Conservation (phyloP, 2,888 invertebrate genomes). For the Agonopterix alstromeriana region DNA sequence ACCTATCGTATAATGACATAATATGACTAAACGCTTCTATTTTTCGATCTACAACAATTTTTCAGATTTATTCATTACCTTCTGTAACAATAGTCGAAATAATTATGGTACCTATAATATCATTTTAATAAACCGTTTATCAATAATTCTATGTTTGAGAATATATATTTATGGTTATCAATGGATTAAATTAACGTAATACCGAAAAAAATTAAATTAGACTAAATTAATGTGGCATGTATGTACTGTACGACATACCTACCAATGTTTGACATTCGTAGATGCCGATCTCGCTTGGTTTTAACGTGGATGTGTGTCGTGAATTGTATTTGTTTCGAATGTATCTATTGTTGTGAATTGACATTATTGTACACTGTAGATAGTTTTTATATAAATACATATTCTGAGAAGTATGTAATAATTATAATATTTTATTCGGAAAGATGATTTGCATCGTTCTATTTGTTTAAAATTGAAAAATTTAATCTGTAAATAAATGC, state of each 20-base stretch:
- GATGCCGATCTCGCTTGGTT: neutral
- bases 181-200: too few species aligned
- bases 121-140: too few species aligned
- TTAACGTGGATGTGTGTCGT: neutral
- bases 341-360: conserved; percentile 29
- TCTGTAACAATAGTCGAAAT: too few species aligned
- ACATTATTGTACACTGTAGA: conserved; percentile 30
- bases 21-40: conserved; percentile 28
- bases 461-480: conserved; percentile 31
- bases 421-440: conserved; percentile 40
- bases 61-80: neutral
- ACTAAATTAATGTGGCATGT: too few species aligned
- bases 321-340: conserved; percentile 13
- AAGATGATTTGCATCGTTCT: conserved; percentile 27
- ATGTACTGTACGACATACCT: too few species aligned
- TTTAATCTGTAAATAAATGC: conserved; percentile 53
- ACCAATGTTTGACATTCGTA: too few species aligned
- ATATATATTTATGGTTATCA: too few species aligned
- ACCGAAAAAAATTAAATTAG: too few species aligned
- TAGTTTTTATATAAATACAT: conserved; percentile 26
- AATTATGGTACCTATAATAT: too few species aligned
- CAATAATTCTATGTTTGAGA: too few species aligned
- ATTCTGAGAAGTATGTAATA: conserved; percentile 47
- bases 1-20: conserved; percentile 6
- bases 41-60: conserved; percentile 27